Evolutionary conservation across 1,140 invertebrate species (phyloP), one percentile per base, ranked within the genome.

Genomic region (Coelopa frigida): DNA sequence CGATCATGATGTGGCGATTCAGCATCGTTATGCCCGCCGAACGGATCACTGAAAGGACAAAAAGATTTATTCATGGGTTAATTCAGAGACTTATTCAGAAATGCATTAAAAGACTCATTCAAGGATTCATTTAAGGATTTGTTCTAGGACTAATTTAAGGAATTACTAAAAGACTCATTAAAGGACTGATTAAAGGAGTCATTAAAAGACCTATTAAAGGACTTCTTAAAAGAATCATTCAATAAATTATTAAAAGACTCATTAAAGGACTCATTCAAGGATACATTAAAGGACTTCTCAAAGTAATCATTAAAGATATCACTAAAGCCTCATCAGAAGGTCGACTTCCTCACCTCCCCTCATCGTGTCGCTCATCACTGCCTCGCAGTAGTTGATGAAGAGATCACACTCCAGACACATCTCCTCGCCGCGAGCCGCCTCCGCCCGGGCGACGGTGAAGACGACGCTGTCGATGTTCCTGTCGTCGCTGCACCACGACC

Each of bases 331-430:
- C n/a, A n/a, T n/a, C n/a, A n/a, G n/a, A n/a, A n/a, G n/a, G n/a
- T n/a, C n/a, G n/a, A n/a, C n/a, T n/a, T n/a, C n/a, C n/a, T n/a
- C n/a, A 50, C 43, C 27, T 10, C 46, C 29, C n/a, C 35, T 5
- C 8, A 50, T 5, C 1, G 37, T 17, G 4, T 4, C 8, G 3
- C 26, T 20, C 3, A 63, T 44, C 15, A 51, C 21, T 5, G 53
- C 53, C 20, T 58, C 50, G 14, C 45, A 39, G 14, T 57, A 66
- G 4, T 52, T 53, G 11, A 62, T 49, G 29, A 66, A 66, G 7
- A 66, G 14, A 22, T 66, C 62, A 21, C 59, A 61, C 4, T 57
- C 49, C 2, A 58, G 18, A 7, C 11, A 43, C 6, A 29, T 17
- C 7, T 8, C 36, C 32, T 11, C 11, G 26, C n/a, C 33, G 4